Evolutionary conservation across 2,888 invertebrate genomes (phyloP), one percentile per base, ranked within the genome.

Genomic region (Epicampocera succincta): DNA sequence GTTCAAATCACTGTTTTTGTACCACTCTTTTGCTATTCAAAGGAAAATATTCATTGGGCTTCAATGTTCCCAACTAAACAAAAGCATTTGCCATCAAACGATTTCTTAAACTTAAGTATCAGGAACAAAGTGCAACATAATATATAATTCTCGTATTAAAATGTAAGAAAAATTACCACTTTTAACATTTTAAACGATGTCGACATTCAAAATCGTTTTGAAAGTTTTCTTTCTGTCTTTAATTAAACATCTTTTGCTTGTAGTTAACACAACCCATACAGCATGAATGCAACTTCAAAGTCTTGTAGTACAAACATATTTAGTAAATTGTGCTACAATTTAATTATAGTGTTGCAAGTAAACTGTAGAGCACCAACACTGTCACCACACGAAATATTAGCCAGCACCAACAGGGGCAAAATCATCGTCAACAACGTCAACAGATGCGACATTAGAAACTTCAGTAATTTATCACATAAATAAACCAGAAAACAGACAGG

Each of bases 161-260:
- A 77, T 58, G 48, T n/a, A 69, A 73, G 78, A 79, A 73, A 79
- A 72, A 73, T 79, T 66, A 68, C 66, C 52, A 60, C 72, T 72
- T 66, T 79, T 79, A 79, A 79, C 78, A 73, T 79, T 79, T 66
- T 79, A 79, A 79, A 61, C 58, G 78, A 79, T 73, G 78, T 79
- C 66, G 78, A 73, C 78, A 73, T 66, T 73, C 72, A 73, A 72
- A 66, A 73, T 21, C 52, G 71, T 66, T 63, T 68, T 46, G 52
- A 73, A 79, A 66, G 66, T 69, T 76, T 76, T 72, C 58, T 48
- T 44, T 21, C 21, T 4, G 78, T 56, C 72, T 71, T 66, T 79
- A 79, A 79, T 79, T 72, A 73, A 73, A 66, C 60, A 60, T 76
- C 8, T 33, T 33, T 33, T 33, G 5, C 9, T 33, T 33, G 33